These are phyloP conservation scores for Heliconius ismenius DNA, from an alignment of 2,888 invertebrate species.

Conservation along the genomic window DNA sequence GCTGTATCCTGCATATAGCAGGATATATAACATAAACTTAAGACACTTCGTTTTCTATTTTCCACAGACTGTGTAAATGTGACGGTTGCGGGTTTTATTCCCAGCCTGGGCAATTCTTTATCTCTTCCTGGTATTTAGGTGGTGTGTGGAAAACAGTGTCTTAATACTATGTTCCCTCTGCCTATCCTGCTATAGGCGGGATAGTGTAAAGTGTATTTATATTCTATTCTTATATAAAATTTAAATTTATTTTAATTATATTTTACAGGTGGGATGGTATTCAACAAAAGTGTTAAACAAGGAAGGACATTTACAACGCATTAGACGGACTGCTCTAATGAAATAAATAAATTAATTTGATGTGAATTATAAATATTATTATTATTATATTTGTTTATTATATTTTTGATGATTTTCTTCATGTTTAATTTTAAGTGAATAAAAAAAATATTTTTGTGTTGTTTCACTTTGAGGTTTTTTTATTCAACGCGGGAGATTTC, in stretches of 20 bases:
- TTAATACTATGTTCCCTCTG: too few relatives aligned
- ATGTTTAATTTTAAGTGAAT: conserved; percentile 51
- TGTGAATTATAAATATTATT: conserved; percentile 8
- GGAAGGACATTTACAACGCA: conserved; percentile 63
- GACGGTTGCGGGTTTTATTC: not conserved
- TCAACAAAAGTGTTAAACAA: conserved; percentile 54
- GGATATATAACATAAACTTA: too few relatives aligned
- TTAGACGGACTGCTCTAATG: conserved; percentile 67
- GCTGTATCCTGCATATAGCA: not conserved
- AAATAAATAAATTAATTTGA: conserved; percentile 59
- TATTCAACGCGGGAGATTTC: not conserved
- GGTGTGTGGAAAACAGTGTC: too few relatives aligned
- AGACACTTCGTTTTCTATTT: not conserved
- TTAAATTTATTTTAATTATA: too few relatives aligned
- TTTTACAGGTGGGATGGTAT: conserved; percentile 66
- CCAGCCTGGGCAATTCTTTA: too few relatives aligned
- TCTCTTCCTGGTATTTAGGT: too few relatives aligned
- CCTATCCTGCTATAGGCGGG: too few relatives aligned
- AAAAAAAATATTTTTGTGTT: conserved; percentile 45
- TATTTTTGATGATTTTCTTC: conserved; percentile 48
- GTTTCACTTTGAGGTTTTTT: conserved; percentile 46
- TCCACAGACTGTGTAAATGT: too few relatives aligned
- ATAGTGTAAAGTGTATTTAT: too few relatives aligned
- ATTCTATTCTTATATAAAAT: too few relatives aligned
- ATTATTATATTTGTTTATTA: conserved; percentile 13